These are phyloP conservation scores for Tetheella fluctuosa DNA, from an alignment of 2,888 invertebrate genomes.

Conservation along the genomic window DNA sequence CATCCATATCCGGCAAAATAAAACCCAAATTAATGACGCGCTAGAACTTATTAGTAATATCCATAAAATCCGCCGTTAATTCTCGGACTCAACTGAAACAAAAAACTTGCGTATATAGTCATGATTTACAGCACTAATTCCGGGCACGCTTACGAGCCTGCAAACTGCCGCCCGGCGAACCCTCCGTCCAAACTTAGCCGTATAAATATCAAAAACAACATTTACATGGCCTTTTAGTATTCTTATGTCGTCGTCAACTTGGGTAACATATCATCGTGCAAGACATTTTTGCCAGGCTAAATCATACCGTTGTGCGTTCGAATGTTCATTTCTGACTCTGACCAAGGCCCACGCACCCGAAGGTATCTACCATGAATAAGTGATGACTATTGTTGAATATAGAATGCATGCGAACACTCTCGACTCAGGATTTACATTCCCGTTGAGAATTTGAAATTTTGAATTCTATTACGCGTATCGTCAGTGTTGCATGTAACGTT, in stretches of 20 bases:
- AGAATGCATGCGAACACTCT: constrained; percentile 38
- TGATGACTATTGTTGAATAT: constrained; percentile 47
- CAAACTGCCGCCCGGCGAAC: constrained; percentile 43
- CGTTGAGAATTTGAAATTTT: constrained; percentile 45
- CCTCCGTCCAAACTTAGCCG: constrained; percentile 47
- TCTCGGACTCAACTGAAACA: constrained; percentile 4
- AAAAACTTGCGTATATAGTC: constrained; percentile 37
- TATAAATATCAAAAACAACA: constrained; percentile 67
- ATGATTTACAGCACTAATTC: constrained; percentile 53
- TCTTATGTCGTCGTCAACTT: constrained; percentile 58
- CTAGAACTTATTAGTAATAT: constrained; percentile 11
- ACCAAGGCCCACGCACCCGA: constrained; percentile 19
- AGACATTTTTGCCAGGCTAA: constrained; percentile 64
- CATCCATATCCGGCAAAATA: background rate
- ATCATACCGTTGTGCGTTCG: constrained; percentile 47
- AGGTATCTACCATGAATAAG: constrained; percentile 41
- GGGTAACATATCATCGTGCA: constrained; percentile 65
- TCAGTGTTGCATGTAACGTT: constrained; percentile 15
- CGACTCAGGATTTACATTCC: constrained; percentile 39
- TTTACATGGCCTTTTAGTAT: constrained; percentile 66
- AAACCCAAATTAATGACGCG: constrained; percentile 4
- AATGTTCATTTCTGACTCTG: constrained; percentile 12
- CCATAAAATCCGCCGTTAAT: constrained; percentile 7
- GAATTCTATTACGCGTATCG: constrained; percentile 35
- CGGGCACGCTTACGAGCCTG: constrained; percentile 35